A percentile compares a stretch with the other conserved stretches of the same genome.
Evolutionary conservation across 2,113 vertebrate genomes (phyloP).

Genomic region (Conger conger): DNA sequence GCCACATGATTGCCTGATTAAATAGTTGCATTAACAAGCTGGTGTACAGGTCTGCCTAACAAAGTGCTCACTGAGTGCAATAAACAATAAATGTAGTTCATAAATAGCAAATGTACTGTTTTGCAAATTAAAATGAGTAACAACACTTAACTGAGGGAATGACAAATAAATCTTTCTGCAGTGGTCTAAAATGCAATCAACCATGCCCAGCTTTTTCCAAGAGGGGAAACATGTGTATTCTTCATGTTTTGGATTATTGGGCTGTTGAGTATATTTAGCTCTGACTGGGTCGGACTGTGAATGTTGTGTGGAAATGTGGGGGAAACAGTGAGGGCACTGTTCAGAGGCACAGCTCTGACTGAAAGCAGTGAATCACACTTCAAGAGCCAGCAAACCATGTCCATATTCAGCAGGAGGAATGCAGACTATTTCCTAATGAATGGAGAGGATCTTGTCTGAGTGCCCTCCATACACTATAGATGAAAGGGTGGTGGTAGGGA

Average conservation of each 20-base stretch:
- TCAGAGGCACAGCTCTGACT: slow-evolving; percentile 42
- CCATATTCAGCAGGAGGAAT: slow-evolving; percentile 53
- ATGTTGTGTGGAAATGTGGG: slow-evolving; percentile 16
- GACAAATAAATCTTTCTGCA: background rate
- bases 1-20: too few relatives aligned
- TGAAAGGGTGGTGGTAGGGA: slow-evolving; percentile 43
- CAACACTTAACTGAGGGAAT: background rate
- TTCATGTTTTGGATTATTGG: slow-evolving; percentile 35
- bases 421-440: slow-evolving; percentile 48
- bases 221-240: slow-evolving; percentile 40
- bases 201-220: background rate
- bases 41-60: too few relatives aligned
- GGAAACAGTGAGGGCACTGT: slow-evolving; percentile 52
- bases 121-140: too few relatives aligned
- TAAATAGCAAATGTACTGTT: too few relatives aligned
- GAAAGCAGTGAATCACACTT: slow-evolving; percentile 36
- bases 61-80: too few relatives aligned
- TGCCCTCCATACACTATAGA: slow-evolving; percentile 49
- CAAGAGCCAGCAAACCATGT: slow-evolving; percentile 52
- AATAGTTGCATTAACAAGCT: too few relatives aligned
- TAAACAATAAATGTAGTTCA: too few relatives aligned
- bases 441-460: slow-evolving; percentile 49
- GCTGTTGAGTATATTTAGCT: slow-evolving; percentile 27
- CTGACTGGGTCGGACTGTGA: slow-evolving; percentile 40
- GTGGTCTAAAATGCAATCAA: background rate